Evolutionary conservation across 2,888 invertebrate genomes (phyloP).

Genomic region (Drosophila macrospina): DNA sequence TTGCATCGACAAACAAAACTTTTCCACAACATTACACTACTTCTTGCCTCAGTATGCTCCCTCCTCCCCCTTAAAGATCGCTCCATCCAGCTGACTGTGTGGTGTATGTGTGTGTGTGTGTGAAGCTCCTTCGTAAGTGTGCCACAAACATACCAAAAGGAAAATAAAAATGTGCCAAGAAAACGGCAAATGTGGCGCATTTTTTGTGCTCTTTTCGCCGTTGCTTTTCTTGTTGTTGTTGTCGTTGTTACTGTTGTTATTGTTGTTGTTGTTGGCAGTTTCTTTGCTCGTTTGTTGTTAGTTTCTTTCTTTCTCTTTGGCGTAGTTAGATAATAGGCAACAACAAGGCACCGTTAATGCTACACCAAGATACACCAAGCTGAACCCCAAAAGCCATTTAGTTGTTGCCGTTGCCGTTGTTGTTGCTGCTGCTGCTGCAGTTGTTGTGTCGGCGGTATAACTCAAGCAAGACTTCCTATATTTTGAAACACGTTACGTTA

Average conservation of each 20-base stretch:
- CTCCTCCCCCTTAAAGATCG: constrained; percentile 9
- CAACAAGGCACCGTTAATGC: constrained; percentile 70
- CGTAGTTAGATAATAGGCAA: constrained; percentile 73
- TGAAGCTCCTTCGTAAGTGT: constrained; percentile 61
- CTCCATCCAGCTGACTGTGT: not conserved
- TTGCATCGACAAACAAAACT: constrained; percentile 66
- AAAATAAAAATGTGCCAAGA: constrained; percentile 73
- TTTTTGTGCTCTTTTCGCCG: constrained; percentile 36
- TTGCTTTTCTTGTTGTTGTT: constrained; percentile 32
- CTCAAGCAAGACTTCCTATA: constrained; percentile 84
- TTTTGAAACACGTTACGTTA: constrained; percentile 85
- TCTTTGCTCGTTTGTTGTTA: constrained; percentile 46
- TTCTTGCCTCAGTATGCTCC: constrained; percentile 27
- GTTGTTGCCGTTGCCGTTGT: constrained; percentile 30
- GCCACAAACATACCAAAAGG: constrained; percentile 59
- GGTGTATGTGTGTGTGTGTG: not conserved
- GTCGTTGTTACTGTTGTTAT: constrained; percentile 23
- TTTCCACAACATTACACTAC: constrained; percentile 72
- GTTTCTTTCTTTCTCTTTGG: constrained; percentile 67
- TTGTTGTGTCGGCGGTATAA: constrained; percentile 71
- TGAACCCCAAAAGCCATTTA: constrained; percentile 59
- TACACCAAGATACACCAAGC: constrained; percentile 47
- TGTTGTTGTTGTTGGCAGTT: constrained; percentile 27
- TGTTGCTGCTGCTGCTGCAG: constrained; percentile 34
- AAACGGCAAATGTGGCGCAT: constrained; percentile 62